A percentile compares a stretch with the other conserved stretches of the same genome.
phyloP scores from a whole-genome alignment of 1,140 invertebrate genomes.

The Ceratoteleas bidentatus region DNA sequence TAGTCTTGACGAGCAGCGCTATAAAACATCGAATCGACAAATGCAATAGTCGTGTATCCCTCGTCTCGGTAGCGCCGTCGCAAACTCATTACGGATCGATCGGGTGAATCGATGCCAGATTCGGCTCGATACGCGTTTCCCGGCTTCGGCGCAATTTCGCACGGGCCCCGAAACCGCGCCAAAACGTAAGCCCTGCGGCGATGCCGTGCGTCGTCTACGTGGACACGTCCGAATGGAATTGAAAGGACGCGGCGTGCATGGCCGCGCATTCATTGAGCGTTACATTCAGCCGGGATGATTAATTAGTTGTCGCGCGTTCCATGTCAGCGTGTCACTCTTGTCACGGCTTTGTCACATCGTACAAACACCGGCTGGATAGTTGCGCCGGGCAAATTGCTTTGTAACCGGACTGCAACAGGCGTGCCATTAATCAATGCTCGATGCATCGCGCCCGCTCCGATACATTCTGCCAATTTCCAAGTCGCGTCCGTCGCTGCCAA shows the following conservation, averaged over 20 bases:
- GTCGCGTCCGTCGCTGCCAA: too few relatives aligned
- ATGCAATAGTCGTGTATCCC: constrained; percentile 58
- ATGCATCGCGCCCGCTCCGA: constrained; percentile 74
- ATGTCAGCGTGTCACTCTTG: constrained; percentile 81
- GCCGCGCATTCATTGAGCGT: constrained; percentile 75
- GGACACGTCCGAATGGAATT: constrained; percentile 61
- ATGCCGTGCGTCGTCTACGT: constrained; percentile 48
- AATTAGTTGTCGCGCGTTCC: constrained; percentile 81
- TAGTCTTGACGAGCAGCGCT: constrained; percentile 7
- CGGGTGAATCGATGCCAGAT: constrained; percentile 53
- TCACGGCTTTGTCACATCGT: constrained; percentile 80
- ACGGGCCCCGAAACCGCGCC: constrained; percentile 28
- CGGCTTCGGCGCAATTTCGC: constrained; percentile 44
- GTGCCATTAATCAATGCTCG: constrained; percentile 81
- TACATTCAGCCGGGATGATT: constrained; percentile 78
- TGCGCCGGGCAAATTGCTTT: constrained; percentile 80
- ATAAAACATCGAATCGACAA: constrained; percentile 31
- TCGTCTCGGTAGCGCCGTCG: constrained; percentile 29
- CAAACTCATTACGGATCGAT: constrained; percentile 60
- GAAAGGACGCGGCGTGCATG: constrained; percentile 71
- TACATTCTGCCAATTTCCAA: constrained; percentile 78
- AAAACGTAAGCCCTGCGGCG: constrained; percentile 53
- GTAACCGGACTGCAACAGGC: constrained; percentile 81
- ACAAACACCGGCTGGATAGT: constrained; percentile 72
- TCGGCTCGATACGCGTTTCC: constrained; percentile 31